phyloP scores from a whole-genome alignment of 2,797 vertebrate genomes.

The Silurus aristotelis region DNA sequence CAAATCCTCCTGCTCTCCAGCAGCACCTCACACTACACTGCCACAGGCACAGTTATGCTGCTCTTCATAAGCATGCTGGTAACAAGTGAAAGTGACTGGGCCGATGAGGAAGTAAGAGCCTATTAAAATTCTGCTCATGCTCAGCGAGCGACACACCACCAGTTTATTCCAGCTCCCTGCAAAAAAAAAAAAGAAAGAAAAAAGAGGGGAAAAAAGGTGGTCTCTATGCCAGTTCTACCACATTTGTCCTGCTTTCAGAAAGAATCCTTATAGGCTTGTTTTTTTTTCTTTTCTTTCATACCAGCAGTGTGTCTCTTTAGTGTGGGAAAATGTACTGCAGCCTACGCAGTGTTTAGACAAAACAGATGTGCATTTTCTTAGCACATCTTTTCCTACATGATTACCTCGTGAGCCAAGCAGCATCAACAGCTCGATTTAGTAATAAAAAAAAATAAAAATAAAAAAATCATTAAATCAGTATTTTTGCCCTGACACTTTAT shows the following conservation, averaged over 20 bases:
- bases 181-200: not conserved
- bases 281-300: not conserved
- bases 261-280: not conserved
- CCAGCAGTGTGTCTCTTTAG: slow-evolving; percentile 15
- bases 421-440: slow-evolving; percentile 7
- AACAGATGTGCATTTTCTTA: slow-evolving; percentile 9
- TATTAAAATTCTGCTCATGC: slow-evolving; percentile 45
- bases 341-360: not conserved
- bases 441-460: not conserved
- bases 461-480: not conserved
- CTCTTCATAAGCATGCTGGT: slow-evolving; percentile 39
- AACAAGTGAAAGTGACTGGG: slow-evolving; percentile 35
- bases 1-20: slow-evolving; percentile 3
- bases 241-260: slow-evolving; percentile 9
- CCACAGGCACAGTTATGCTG: slow-evolving; percentile 40
- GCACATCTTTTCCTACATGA: slow-evolving; percentile 27
- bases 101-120: slow-evolving; percentile 31
- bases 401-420: slow-evolving; percentile 23
- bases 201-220: not conserved
- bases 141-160: slow-evolving; percentile 34
- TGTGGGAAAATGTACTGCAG: slow-evolving; percentile 14
- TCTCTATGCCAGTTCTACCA: slow-evolving; percentile 16
- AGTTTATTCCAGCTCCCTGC: slow-evolving; percentile 48
- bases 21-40: slow-evolving; percentile 32
- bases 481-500: not conserved